A percentile compares a stretch with the other conserved stretches of the same genome.
Evolutionary conservation across 2,797 vertebrate genomes (phyloP).

Genomic region (Aselliscus stoliczkanus): DNA sequence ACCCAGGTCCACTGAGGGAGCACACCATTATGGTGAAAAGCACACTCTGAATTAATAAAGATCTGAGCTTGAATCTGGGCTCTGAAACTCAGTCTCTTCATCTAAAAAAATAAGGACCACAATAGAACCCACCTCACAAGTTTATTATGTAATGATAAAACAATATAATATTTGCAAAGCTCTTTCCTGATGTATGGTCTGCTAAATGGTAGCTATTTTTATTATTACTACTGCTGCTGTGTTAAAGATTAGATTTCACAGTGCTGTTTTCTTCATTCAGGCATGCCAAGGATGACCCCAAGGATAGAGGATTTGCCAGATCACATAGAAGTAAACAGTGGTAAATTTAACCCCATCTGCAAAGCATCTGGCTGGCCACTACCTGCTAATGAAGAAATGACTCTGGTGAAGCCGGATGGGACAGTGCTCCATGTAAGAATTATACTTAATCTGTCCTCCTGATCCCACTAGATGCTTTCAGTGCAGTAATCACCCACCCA

Average conservation of each 20-base stretch:
- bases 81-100: background rate
- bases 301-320: constrained; percentile 81
- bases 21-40: background rate
- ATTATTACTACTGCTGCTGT: background rate
- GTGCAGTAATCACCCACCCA: fast-evolving
- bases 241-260: background rate
- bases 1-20: background rate
- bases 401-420: constrained; percentile 86
- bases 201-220: background rate
- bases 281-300: constrained; percentile 80
- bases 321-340: constrained; percentile 85
- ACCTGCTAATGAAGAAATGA: constrained; percentile 85
- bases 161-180: background rate
- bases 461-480: background rate
- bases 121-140: background rate
- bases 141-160: background rate
- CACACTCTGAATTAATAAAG: background rate
- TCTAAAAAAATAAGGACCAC: background rate
- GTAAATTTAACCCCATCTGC: constrained; percentile 82
- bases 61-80: background rate
- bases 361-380: constrained; percentile 85
- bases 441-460: background rate
- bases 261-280: constrained; percentile 63
- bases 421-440: constrained; percentile 82
- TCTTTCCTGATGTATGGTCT: background rate